Percentiles rank a stretch among this genome's conserved stretches.
These are phyloP conservation scores for Arizona elegans DNA, from an alignment of 2,113 vertebrate genomes.

Conservation along the genomic window DNA sequence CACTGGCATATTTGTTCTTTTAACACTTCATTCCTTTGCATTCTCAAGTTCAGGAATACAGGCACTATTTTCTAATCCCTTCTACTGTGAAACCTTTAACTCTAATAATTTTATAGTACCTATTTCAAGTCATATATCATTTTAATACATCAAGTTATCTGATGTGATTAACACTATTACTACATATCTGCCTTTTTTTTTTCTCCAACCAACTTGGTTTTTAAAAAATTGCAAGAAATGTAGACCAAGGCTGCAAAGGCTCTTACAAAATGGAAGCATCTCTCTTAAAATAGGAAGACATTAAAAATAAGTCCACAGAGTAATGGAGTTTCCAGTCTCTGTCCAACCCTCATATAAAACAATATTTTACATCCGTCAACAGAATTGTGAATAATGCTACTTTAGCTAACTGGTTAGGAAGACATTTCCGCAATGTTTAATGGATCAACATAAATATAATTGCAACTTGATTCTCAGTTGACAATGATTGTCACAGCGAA, in stretches of 20 bases:
- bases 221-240: conserved; percentile 34
- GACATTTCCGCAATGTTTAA: conserved; percentile 64
- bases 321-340: conserved; percentile 55
- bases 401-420: conserved; percentile 59
- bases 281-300: conserved; percentile 52
- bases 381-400: conserved; percentile 62
- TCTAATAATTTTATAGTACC: conserved; percentile 55
- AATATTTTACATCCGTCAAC: conserved; percentile 46
- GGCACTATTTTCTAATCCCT: conserved; percentile 52
- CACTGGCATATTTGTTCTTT: conserved; percentile 49
- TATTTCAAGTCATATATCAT: conserved; percentile 48
- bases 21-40: conserved; percentile 43
- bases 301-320: conserved; percentile 40
- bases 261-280: conserved; percentile 43
- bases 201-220: conserved; percentile 45
- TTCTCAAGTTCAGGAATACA: conserved; percentile 50
- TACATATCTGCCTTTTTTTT: conserved; percentile 31
- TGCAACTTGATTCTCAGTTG: conserved; percentile 74
- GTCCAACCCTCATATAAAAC: conserved; percentile 48
- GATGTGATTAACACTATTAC: conserved; percentile 29
- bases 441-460: conserved; percentile 73
- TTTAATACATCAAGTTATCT: conserved; percentile 43
- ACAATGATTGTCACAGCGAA: conserved; percentile 80
- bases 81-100: conserved; percentile 55
- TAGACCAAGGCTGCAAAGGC: conserved; percentile 45